A percentile compares a stretch with the other conserved stretches of the same genome.
phyloP scores from a whole-genome alignment of 2,113 vertebrate species.

The Neolamprologus fasciatus region DNA sequence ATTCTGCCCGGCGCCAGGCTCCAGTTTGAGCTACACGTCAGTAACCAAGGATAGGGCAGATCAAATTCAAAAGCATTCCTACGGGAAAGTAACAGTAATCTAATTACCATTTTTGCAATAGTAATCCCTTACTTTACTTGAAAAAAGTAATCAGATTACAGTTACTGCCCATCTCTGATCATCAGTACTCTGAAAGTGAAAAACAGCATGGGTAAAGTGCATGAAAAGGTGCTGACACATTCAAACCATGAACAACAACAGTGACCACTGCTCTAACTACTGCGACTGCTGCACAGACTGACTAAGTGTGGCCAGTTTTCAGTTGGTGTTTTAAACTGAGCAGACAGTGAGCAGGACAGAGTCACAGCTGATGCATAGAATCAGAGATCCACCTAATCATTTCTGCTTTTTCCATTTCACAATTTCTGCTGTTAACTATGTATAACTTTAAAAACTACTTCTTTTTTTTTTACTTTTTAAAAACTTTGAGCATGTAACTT shows the following conservation, averaged over 20 bases:
- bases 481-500: not conserved
- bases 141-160: not conserved
- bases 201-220: not conserved
- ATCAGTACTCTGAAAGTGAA: not conserved
- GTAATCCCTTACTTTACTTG: no score
- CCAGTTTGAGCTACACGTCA: not conserved
- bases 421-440: not conserved
- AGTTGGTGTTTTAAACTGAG: not conserved
- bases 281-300: not conserved
- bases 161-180: no score
- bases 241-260: not conserved
- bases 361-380: not conserved
- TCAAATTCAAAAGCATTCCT: not conserved
- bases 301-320: not conserved
- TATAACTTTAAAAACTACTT: no score
- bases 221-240: not conserved
- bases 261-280: not conserved
- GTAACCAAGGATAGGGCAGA: rapidly evolving
- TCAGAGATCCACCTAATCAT: not conserved
- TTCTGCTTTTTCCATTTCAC: not conserved
- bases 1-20: rapidly evolving
- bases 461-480: no score
- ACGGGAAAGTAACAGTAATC: no score
- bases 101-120: no score
- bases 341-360: not conserved